Percentiles rank a stretch among this genome's conserved stretches.
phyloP scores from a whole-genome alignment of 2,888 invertebrate species.

The Melanostoma mellinum region DNA sequence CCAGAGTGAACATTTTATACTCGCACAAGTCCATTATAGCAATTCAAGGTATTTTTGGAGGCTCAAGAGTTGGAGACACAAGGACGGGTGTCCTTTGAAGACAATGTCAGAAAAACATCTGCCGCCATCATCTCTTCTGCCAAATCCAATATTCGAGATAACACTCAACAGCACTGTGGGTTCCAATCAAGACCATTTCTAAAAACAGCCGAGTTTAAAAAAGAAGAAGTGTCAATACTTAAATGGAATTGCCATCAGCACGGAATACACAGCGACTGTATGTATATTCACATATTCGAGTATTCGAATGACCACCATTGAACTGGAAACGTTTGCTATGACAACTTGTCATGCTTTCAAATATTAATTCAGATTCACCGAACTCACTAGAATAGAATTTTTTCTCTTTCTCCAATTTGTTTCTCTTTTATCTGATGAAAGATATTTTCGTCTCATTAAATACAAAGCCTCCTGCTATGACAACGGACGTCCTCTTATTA shows the following conservation, averaged over 20 bases:
- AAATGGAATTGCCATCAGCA: not conserved
- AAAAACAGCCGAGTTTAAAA: no score
- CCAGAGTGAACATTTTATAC: no score
- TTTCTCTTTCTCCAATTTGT: no score
- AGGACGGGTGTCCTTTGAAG: no score
- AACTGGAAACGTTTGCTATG: conserved; percentile 25
- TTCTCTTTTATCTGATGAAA: not conserved
- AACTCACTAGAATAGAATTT: conserved; percentile 11
- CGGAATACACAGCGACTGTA: not conserved
- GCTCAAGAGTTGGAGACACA: no score
- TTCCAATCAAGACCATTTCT: no score
- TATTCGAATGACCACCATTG: conserved; percentile 4
- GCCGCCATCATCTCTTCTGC: no score
- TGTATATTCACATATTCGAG: conserved; percentile 9
- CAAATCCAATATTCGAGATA: no score
- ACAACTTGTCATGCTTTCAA: conserved; percentile 34
- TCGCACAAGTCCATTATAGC: no score
- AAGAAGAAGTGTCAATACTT: not conserved
- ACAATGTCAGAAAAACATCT: no score
- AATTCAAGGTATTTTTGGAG: no score
- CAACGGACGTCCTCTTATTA: not conserved
- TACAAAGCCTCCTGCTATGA: conserved; percentile 8
- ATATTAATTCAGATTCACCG: conserved; percentile 2
- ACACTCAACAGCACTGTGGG: no score
- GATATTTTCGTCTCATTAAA: conserved; percentile 32